These are phyloP conservation scores for Phocoena sinus DNA, from an alignment of 2,113 vertebrate genomes.

Conservation along the genomic window DNA sequence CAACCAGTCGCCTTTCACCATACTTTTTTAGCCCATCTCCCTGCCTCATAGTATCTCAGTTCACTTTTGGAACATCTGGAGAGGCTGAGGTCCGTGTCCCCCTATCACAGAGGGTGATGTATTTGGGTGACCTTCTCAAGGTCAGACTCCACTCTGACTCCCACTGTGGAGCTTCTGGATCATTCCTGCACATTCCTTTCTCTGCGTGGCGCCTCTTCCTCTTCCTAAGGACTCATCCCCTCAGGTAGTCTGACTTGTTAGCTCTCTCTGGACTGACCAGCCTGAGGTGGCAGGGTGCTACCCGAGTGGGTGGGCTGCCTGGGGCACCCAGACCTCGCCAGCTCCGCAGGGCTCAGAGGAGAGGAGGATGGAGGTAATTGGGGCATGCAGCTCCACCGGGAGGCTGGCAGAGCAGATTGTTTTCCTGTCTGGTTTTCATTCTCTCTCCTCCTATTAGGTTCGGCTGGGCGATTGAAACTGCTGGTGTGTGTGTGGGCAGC, in stretches of 20 bases:
- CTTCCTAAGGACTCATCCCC: neutral
- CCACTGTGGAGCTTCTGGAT: neutral
- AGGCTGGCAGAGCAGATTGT: neutral
- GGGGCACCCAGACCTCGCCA: neutral
- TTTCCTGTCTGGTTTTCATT: neutral
- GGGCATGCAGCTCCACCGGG: rapidly evolving
- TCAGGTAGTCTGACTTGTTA: neutral
- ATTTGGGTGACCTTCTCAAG: neutral
- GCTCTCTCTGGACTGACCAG: neutral
- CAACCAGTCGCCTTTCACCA: neutral
- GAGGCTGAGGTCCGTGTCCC: neutral
- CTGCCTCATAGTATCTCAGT: neutral
- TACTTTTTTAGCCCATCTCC: neutral
- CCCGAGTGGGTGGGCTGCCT: neutral
- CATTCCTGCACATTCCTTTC: neutral
- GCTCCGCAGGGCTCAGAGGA: neutral
- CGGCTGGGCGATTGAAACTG: neutral
- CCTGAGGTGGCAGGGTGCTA: neutral
- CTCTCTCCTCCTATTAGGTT: neutral
- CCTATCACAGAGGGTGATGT: neutral
- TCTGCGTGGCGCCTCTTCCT: neutral
- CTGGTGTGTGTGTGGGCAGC: neutral
- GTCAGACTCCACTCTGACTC: neutral
- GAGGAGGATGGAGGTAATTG: neutral
- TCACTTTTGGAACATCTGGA: neutral